These are phyloP conservation scores for Actinemys pallida DNA, from an alignment of 2,113 vertebrate genomes.

Conservation along the genomic window DNA sequence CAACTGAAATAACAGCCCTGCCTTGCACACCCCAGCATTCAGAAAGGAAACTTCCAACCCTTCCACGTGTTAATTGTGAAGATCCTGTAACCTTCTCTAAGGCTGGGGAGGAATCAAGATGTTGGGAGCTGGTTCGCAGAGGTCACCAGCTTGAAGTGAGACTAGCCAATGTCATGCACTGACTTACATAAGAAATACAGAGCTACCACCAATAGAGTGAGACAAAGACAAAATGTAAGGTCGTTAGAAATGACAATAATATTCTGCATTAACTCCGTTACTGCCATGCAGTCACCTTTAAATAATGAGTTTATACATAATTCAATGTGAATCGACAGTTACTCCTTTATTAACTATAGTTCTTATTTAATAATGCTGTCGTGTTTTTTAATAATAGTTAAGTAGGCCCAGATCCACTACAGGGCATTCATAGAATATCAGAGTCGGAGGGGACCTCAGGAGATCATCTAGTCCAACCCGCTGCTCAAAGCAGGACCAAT, in stretches of 20 bases:
- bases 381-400: not conserved
- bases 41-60: not conserved
- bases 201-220: not conserved
- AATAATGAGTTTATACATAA: not conserved
- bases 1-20: not conserved
- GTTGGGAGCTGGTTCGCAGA: too few relatives aligned
- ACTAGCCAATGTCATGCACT: fast-evolving
- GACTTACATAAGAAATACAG: not conserved
- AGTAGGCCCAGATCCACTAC: not conserved
- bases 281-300: not conserved
- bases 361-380: not conserved
- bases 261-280: not conserved
- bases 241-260: not conserved
- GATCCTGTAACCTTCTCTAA: not conserved
- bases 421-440: too few relatives aligned
- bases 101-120: not conserved
- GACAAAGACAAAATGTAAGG: not conserved
- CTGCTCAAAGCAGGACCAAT: too few relatives aligned
- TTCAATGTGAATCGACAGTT: not conserved
- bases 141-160: not conserved
- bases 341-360: not conserved
- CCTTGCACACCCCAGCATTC: not conserved
- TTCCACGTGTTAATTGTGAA: fast-evolving
- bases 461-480: too few relatives aligned
- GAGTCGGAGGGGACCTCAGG: too few relatives aligned